Conservation (phyloP, 2,888 invertebrate species). For the Dione juno region DNA sequence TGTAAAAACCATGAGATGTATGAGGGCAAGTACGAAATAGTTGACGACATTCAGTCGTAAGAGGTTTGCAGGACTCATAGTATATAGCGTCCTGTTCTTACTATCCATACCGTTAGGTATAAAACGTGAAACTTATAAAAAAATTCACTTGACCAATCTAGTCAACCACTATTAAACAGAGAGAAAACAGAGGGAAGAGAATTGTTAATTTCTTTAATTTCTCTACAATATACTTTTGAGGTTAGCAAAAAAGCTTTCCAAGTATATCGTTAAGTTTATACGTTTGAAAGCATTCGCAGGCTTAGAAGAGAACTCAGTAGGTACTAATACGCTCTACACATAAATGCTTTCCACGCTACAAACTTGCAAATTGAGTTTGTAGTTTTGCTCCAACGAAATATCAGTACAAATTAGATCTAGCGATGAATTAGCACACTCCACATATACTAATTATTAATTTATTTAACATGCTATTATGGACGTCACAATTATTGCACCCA, state of each 20-base stretch:
- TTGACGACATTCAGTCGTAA: too few relatives aligned
- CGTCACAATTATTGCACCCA: too few relatives aligned
- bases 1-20: too few relatives aligned
- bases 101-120: too few relatives aligned
- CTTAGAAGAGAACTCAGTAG: slow-evolving; percentile 5
- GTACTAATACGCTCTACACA: slow-evolving; percentile 14
- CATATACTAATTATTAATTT: background rate
- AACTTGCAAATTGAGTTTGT: slow-evolving; percentile 32
- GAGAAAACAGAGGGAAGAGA: too few relatives aligned
- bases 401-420: slow-evolving; percentile 4
- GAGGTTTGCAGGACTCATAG: too few relatives aligned
- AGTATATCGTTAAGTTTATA: background rate
- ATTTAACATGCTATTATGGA: background rate
- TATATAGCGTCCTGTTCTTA: too few relatives aligned
- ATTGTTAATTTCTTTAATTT: too few relatives aligned
- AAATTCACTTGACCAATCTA: too few relatives aligned
- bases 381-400: slow-evolving; percentile 18
- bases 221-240: background rate
- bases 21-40: too few relatives aligned
- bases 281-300: background rate
- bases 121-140: too few relatives aligned
- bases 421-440: slow-evolving; percentile 13
- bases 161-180: too few relatives aligned
- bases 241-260: background rate
- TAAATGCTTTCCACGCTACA: slow-evolving; percentile 27